Conservation (phyloP, 2,888 invertebrate species). For the Drosophila infuscata region DNA sequence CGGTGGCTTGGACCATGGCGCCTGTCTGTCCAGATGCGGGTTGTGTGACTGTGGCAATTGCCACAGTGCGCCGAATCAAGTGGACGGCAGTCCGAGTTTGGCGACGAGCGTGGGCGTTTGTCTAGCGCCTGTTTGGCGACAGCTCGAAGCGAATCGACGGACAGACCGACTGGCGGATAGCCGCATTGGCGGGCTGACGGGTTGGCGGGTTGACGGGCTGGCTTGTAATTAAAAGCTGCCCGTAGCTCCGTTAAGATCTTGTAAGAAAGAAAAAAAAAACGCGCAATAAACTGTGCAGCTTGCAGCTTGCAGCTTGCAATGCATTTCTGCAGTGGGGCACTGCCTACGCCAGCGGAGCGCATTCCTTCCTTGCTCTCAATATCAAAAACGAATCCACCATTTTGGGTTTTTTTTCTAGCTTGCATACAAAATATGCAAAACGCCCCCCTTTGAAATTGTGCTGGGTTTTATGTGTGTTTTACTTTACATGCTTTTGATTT, state of each 20-base stretch:
- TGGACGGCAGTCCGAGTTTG: slow-evolving; percentile 40
- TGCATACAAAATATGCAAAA: slow-evolving; percentile 46
- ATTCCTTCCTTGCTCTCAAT: slow-evolving; percentile 68
- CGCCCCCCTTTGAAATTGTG: slow-evolving; percentile 39
- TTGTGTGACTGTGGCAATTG: slow-evolving; percentile 26
- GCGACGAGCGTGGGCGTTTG: slow-evolving; percentile 70
- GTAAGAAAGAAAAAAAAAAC: slow-evolving; percentile 25
- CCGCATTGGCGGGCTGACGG: background rate
- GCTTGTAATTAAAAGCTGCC: slow-evolving; percentile 69
- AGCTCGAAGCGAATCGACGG: slow-evolving; percentile 55
- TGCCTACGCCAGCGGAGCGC: slow-evolving; percentile 69
- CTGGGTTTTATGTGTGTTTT: slow-evolving; percentile 23
- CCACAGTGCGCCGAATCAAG: slow-evolving; percentile 44
- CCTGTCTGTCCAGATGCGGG: slow-evolving; percentile 45
- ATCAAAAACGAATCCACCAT: slow-evolving; percentile 34
- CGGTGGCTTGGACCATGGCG: slow-evolving; percentile 40
- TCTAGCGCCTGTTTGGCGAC: slow-evolving; percentile 76
- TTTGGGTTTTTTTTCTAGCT: slow-evolving; percentile 12
- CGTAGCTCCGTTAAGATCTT: slow-evolving; percentile 43
- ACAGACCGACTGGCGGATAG: slow-evolving; percentile 13
- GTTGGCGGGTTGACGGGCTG: slow-evolving; percentile 14
- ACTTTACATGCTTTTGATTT: slow-evolving; percentile 45
- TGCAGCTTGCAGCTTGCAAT: slow-evolving; percentile 15
- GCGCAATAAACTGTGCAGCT: slow-evolving; percentile 23
- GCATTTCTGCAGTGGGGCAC: slow-evolving; percentile 46